Conservation (phyloP, 2,888 invertebrate species). For the Mesorhabditis belari region DNA sequence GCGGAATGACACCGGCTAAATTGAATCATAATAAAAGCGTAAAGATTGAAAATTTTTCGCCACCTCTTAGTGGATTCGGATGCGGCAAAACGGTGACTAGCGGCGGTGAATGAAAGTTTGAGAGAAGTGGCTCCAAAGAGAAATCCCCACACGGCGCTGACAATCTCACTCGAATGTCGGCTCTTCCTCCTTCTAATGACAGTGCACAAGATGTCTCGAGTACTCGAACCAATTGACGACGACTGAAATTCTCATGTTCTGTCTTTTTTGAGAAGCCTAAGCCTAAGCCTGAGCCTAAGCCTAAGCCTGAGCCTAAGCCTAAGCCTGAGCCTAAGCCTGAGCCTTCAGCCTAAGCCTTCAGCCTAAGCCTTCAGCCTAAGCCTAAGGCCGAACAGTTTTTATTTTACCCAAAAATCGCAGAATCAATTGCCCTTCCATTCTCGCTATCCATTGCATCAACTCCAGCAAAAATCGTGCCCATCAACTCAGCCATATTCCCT, state of each 20-base stretch:
- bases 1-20: background rate
- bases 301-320: too few species aligned
- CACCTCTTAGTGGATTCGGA: background rate
- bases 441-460: background rate
- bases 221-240: background rate
- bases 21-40: background rate
- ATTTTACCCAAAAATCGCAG: too few species aligned
- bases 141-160: background rate
- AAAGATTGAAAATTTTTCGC: too few species aligned
- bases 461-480: slow-evolving; percentile 3
- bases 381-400: too few species aligned
- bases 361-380: too few species aligned
- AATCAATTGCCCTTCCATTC: too few species aligned
- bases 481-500: slow-evolving; percentile 1
- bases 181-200: background rate
- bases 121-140: background rate
- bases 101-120: background rate
- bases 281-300: too few species aligned
- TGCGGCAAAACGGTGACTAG: background rate
- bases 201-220: background rate
- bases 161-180: background rate
- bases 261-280: too few species aligned
- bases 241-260: background rate
- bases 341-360: too few species aligned
- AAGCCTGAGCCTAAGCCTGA: too few species aligned